phyloP scores from a whole-genome alignment of 2,797 vertebrate species.

The Okamejei kenojei region DNA sequence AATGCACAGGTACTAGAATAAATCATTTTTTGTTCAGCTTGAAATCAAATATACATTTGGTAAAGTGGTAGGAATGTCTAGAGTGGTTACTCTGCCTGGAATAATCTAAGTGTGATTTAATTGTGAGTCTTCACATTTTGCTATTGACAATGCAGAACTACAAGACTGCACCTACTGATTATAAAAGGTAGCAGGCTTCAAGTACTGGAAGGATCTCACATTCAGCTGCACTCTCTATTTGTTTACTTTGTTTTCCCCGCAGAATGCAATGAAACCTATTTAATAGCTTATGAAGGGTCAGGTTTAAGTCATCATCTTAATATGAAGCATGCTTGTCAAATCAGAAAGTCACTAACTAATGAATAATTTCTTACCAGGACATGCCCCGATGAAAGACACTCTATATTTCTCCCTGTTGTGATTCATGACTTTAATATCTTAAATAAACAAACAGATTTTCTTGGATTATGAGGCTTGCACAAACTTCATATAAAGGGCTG shows the following conservation, averaged over 20 bases:
- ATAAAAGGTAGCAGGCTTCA: conserved; percentile 5
- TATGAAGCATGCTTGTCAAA: conserved; percentile 31
- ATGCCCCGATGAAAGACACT: not conserved
- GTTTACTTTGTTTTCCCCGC: conserved; percentile 19
- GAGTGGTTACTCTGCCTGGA: not conserved
- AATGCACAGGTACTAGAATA: conserved; percentile 20
- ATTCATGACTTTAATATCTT: conserved; percentile 45
- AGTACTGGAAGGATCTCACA: not conserved
- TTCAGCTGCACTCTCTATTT: conserved; percentile 1
- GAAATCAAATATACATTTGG: conserved; percentile 19
- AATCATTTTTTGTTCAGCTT: not conserved
- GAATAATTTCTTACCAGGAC: conserved; percentile 35
- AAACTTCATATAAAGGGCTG: conserved; percentile 52
- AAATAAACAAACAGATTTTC: conserved; percentile 43
- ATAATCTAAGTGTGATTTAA: conserved; percentile 20
- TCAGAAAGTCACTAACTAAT: not conserved
- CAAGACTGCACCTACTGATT: not conserved
- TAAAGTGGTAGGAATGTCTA: not conserved
- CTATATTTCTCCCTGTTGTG: not conserved
- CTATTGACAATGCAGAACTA: not conserved
- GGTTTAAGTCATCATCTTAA: conserved; percentile 19
- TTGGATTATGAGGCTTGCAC: conserved; percentile 46
- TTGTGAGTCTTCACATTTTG: conserved; percentile 2
- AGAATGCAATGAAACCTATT: conserved; percentile 31
- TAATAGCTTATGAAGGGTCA: conserved; percentile 18